Base-by-base conservation (phyloP, 2,113 vertebrate genomes). In the Oceanites oceanicus region DNA sequence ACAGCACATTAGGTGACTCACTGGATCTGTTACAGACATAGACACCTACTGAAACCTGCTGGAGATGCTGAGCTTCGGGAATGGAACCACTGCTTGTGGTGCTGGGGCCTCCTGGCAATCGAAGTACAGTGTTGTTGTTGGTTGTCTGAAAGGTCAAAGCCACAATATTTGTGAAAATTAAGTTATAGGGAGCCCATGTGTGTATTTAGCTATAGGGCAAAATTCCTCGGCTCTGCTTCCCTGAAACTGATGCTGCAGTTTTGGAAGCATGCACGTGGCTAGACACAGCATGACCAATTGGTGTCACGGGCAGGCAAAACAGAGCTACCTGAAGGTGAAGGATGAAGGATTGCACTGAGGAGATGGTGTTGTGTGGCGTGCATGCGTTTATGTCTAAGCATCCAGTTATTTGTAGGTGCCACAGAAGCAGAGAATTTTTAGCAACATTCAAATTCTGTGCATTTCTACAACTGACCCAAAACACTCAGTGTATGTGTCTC, bases 251-350 rank as follows among this genome's bases (percentile, higher is more conserved):
- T 9, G 4, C 19, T 89, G 19, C 34, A 47, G 11, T 44, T 92
- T 53, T 56, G 62, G 67, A 77, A 88, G 34, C 13, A 8, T 7
- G 12, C 8, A 17, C 0, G 0, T 45, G 32, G 15, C 47, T 80
- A 47, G 15, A 62, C 29, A 19, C 1, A 1, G 14, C 26, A 47
- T 40, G 53, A 40, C 20, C 50, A n/a, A 6, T 6, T 42, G 30
- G 14, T 3, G 1, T 38, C 38, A 72, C 3, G 1, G 70, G 29
- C 26, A 45, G 38, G 42, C 9, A 76, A 66, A 86, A 70, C 1
- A 7, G n/a, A 73, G 25, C 32, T 50, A 11, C 15, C 11, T 32
- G 29, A 70, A 83, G n/a, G 26, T 49, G 81, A 30, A 87, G 38
- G 23, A 7, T 1, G 2, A 61, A 72, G 49, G 8, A 7, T 15